A percentile compares a stretch with the other conserved stretches of the same genome.
phyloP scores from a whole-genome alignment of 2,888 invertebrate species.

The Clusia tigrina region DNA sequence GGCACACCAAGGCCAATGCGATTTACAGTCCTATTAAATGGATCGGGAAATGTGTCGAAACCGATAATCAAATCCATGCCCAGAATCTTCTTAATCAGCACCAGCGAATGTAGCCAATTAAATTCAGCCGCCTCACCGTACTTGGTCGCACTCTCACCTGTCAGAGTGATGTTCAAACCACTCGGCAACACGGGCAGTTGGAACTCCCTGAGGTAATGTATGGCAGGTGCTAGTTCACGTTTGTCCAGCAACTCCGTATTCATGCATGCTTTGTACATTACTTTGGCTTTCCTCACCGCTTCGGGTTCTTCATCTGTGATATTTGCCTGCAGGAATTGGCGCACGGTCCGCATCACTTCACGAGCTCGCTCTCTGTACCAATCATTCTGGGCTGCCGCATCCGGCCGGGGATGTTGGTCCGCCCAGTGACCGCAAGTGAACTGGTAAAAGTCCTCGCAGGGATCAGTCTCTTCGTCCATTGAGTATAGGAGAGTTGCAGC shows the following conservation, averaged over 20 bases:
- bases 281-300: conserved; percentile 74
- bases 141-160: conserved; percentile 42
- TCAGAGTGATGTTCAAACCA: conserved; percentile 67
- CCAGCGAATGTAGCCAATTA: conserved; percentile 73
- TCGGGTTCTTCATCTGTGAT: conserved; percentile 63
- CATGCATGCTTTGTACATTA: conserved; percentile 76
- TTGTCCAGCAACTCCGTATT: conserved; percentile 66
- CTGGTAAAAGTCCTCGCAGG: conserved; percentile 84
- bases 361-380: conserved; percentile 75
- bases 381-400: conserved; percentile 74
- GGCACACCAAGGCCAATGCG: conserved; percentile 76
- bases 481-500: conserved; percentile 78
- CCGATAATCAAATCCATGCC: conserved; percentile 79
- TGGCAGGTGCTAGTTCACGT: conserved; percentile 70
- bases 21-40: conserved; percentile 74
- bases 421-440: conserved; percentile 81
- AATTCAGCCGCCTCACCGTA: conserved; percentile 63
- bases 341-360: conserved; percentile 71
- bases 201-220: conserved; percentile 68
- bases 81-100: conserved; percentile 71
- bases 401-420: conserved; percentile 76
- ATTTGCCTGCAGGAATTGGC: conserved; percentile 71
- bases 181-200: conserved; percentile 72
- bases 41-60: conserved; percentile 76
- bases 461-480: conserved; percentile 76